These are phyloP conservation scores for Drosophila tsacasi DNA, from an alignment of 1,140 invertebrate species.

Conservation along the genomic window DNA sequence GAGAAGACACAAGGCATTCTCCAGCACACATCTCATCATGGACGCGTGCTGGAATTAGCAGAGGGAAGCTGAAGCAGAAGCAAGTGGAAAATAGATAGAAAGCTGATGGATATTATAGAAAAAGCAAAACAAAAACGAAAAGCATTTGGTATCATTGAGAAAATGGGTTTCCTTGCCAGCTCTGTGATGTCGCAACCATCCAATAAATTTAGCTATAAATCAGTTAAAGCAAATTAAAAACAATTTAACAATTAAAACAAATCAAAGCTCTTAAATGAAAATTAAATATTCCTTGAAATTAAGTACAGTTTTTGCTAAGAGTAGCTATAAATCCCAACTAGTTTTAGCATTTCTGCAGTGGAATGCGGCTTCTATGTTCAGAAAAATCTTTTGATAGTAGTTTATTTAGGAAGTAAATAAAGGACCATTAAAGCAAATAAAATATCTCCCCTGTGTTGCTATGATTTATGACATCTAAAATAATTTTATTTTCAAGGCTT, in stretches of 20 bases:
- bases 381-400: too few species aligned
- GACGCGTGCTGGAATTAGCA: constrained; percentile 71
- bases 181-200: not conserved
- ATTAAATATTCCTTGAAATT: too few species aligned
- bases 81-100: not conserved
- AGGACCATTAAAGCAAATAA: too few species aligned
- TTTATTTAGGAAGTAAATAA: too few species aligned
- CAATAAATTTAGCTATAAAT: not conserved
- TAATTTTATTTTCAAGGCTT: too few species aligned
- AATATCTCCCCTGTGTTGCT: too few species aligned
- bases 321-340: too few species aligned
- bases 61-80: not conserved
- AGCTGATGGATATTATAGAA: not conserved
- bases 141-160: not conserved
- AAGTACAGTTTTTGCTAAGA: too few species aligned
- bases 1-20: constrained; percentile 30
- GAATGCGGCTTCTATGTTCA: too few species aligned
- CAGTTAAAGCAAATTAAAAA: not conserved
- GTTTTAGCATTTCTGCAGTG: too few species aligned
- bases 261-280: too few species aligned
- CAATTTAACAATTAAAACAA: not conserved
- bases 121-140: not conserved
- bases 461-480: too few species aligned
- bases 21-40: constrained; percentile 54
- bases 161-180: not conserved